Conservation (phyloP, 2,113 vertebrate species). For the Silurus glanis region DNA sequence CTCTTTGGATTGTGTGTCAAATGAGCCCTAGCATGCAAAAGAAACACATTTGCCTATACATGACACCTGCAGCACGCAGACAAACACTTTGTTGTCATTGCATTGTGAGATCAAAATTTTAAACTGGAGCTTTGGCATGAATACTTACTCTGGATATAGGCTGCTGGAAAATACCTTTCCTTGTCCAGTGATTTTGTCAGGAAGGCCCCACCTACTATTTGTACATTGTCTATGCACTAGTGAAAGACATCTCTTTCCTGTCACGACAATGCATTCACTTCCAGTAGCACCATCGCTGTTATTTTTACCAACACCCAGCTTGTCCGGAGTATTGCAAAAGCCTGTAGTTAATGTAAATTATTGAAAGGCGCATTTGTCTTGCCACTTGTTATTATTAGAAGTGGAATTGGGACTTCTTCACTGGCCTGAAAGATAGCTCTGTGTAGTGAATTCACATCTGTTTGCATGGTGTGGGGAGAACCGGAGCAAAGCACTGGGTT, state of each 20-base stretch:
- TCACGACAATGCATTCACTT: conserved; percentile 19
- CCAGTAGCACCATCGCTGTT: neutral
- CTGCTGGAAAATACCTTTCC: conserved; percentile 17
- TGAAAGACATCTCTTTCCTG: conserved; percentile 26
- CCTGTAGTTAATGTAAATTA: conserved; percentile 59
- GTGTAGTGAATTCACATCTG: conserved; percentile 5
- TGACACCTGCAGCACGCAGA: conserved; percentile 21
- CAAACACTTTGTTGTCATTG: conserved; percentile 7
- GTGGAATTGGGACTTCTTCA: neutral
- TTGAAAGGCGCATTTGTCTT: conserved; percentile 43
- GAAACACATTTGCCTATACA: conserved; percentile 16
- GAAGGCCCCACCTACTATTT: conserved; percentile 34
- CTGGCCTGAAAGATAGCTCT: conserved; percentile 33
- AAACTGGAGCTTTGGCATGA: neutral
- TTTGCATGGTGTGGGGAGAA: conserved; percentile 9
- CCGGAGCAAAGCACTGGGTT: conserved; percentile 13
- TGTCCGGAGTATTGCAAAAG: conserved; percentile 25
- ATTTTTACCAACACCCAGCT: conserved; percentile 34
- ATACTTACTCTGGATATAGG: neutral
- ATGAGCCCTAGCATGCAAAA: conserved; percentile 4
- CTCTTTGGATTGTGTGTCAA: neutral
- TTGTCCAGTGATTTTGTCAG: neutral
- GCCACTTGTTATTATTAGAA: neutral
- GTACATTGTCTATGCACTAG: neutral
- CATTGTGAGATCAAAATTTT: neutral